Evolutionary conservation across 2,888 invertebrate species (phyloP).

Genomic region (Himalopsyche tibetana): DNA sequence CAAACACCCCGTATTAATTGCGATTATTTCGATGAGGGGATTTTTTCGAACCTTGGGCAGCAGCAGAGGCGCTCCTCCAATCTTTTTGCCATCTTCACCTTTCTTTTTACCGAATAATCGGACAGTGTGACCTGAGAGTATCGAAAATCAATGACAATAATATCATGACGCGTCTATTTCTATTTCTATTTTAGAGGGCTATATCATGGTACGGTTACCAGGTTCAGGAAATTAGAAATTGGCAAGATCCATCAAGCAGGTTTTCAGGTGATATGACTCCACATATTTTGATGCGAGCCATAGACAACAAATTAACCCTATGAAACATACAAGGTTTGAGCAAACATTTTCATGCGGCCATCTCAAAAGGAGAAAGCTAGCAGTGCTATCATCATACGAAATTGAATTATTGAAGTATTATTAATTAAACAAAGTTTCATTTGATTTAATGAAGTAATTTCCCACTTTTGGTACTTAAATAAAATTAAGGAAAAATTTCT

Average conservation of each 20-base stretch:
- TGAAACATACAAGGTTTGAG: neutral
- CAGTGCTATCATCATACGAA: too few relatives aligned
- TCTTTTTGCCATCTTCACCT: slow-evolving; percentile 85
- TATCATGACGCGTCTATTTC: neutral
- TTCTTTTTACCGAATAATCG: slow-evolving; percentile 87
- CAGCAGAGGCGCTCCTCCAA: slow-evolving; percentile 90
- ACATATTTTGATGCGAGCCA: too few relatives aligned
- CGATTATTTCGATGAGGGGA: slow-evolving; percentile 97
- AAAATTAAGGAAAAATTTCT: too few relatives aligned
- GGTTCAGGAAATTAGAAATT: neutral
- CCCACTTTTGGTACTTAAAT: too few relatives aligned
- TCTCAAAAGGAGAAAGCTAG: too few relatives aligned
- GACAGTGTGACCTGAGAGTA: slow-evolving; percentile 81
- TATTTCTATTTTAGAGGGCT: too few relatives aligned
- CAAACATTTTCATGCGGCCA: slow-evolving; percentile 66
- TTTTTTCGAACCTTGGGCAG: slow-evolving; percentile 97
- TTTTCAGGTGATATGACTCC: too few relatives aligned
- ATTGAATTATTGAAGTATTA: too few relatives aligned
- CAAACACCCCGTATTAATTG: slow-evolving; percentile 96
- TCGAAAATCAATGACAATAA: neutral
- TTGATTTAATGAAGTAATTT: too few relatives aligned
- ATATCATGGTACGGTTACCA: too few relatives aligned
- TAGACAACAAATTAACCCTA: too few relatives aligned
- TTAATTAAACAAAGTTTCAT: too few relatives aligned
- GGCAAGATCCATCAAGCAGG: neutral